Base-by-base conservation (phyloP, 1,140 invertebrate genomes). In the Acromyrmex heyeri region DNA sequence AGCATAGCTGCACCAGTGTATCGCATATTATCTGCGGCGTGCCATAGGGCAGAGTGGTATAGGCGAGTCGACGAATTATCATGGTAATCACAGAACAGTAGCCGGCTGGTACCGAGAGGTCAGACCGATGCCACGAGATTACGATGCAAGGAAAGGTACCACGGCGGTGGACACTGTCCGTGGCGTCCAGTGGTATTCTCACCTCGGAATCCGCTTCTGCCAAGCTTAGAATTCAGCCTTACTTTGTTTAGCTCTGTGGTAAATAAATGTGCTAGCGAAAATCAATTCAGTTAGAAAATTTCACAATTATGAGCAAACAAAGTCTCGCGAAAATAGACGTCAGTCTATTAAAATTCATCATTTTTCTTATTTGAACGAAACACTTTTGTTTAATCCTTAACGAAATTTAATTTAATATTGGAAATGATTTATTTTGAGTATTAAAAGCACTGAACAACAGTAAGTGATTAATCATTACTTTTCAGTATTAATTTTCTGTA, bases 31-130 rank as follows among this genome's bases (percentile, higher is more conserved):
- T 89, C 87, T 82, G n/a, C 16, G 87, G 76, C 83, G 73, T 83
- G 86, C 81, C 87, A 82, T 64, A 69, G 90, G 76, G 69, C 85
- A 88, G 34, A 72, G 64, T 2, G 78, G 86, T 89, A 89, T 79
- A 67, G 88, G 86, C 88, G 87, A 89, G 87, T 78, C 73, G 81
- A 90, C 88, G 91, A 91, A 91, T 91, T 91, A 91, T 91, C 91
- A 91, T 91, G 86, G 90, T 91, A 91, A 91, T 91, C 90, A 90
- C 91, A 88, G 88, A 91, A 91, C 91, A 75, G 90, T 91, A 91
- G 90, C 90, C 86, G 86, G 53, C 88, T 72, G 87, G 86, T 91
- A 91, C 87, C 85, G 69, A 79, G 86, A 90, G 91, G 91, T 91
- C 90, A 91, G 90, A 82, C 82, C 88, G 88, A 91, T 91, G 91